Percentiles rank a stretch among this genome's conserved stretches.
phyloP scores from a whole-genome alignment of 2,797 vertebrate genomes.

The Poecilia picta region DNA sequence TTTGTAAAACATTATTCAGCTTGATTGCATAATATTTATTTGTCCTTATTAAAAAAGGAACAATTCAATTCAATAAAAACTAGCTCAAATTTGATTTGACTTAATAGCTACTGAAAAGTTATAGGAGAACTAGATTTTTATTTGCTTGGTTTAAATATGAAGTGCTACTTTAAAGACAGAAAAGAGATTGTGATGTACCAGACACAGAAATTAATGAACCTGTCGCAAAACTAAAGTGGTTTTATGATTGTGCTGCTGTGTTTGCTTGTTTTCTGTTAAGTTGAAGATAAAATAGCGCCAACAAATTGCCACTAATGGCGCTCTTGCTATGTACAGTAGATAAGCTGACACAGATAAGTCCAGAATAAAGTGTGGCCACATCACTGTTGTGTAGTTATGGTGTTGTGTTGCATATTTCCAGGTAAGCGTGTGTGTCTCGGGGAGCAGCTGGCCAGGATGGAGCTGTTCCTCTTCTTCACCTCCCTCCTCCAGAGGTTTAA shows the following conservation, averaged over 20 bases:
- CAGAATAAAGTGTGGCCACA: no score
- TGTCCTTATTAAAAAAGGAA: not conserved
- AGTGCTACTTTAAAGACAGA: not conserved
- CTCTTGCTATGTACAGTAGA: no score
- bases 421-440: slow-evolving; percentile 83
- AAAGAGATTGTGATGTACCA: not conserved
- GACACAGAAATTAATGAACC: no score
- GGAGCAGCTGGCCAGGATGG: slow-evolving; percentile 81
- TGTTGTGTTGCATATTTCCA: slow-evolving; percentile 46
- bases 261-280: no score
- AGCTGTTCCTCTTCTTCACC: slow-evolving; percentile 78
- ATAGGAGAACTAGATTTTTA: not conserved
- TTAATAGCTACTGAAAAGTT: not conserved
- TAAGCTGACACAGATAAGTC: not conserved
- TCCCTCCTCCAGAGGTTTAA: slow-evolving; percentile 85
- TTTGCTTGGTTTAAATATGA: not conserved
- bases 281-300: no score
- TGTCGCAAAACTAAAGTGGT: not conserved
- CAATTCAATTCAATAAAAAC: not conserved
- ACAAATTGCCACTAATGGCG: no score
- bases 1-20: not conserved
- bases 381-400: not conserved
- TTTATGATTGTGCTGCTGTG: not conserved
- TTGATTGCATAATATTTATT: not conserved
- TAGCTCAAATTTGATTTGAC: not conserved